Evolutionary conservation across 2,113 vertebrate species (phyloP).

Genomic region (Dryoscopus gambensis): DNA sequence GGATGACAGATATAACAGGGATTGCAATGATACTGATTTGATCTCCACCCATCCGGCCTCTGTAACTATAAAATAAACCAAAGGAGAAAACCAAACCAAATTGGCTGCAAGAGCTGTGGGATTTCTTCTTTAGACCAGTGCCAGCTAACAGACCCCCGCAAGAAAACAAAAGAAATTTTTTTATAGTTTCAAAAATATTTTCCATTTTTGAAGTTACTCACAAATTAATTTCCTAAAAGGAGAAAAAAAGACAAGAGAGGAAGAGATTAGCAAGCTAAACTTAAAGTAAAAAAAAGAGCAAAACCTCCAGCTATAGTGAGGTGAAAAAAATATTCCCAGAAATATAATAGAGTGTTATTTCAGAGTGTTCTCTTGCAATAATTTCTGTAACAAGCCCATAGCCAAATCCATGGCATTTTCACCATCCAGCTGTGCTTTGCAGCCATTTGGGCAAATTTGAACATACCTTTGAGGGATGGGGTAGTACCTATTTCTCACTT

Average conservation of each 20-base stretch:
- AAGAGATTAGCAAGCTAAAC: not conserved
- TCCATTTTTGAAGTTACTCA: conserved; percentile 10
- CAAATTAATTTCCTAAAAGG: not conserved
- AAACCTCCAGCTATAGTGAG: not conserved
- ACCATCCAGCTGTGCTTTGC: not conserved
- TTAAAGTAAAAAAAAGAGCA: not conserved
- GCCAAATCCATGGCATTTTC: conserved; percentile 5
- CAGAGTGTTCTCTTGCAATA: not conserved
- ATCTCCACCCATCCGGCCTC: conserved; percentile 41
- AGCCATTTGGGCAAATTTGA: not conserved
- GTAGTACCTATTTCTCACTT: not conserved
- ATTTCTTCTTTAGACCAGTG: conserved; percentile 21
- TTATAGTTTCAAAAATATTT: conserved; percentile 38
- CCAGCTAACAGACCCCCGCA: not conserved
- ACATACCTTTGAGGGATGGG: not conserved
- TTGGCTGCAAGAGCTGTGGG: not conserved
- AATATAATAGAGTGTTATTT: not conserved
- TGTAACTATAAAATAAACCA: conserved; percentile 36
- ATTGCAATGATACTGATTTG: not conserved
- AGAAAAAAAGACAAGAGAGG: not conserved
- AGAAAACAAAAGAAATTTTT: conserved; percentile 6
- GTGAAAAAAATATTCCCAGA: not conserved
- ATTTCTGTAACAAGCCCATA: not conserved
- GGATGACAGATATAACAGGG: conserved; percentile 3
- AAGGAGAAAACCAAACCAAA: conserved; percentile 50